Percentiles rank a stretch among this genome's conserved stretches.
Conservation (phyloP, 2,113 vertebrate species). For the Dryoscopus gambensis region DNA sequence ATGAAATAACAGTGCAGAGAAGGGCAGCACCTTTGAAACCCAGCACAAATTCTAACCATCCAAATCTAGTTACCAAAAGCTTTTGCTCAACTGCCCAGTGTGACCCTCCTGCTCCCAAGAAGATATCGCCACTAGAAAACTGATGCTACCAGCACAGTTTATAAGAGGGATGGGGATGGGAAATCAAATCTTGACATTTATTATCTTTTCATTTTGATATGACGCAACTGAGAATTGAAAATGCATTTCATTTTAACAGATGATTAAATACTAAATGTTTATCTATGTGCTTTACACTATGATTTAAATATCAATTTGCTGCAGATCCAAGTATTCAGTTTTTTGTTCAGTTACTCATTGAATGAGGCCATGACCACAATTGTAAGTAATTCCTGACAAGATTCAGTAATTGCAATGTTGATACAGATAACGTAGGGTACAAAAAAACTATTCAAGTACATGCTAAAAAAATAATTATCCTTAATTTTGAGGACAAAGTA, state of each 20-base stretch:
- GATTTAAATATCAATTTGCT: slow-evolving; percentile 46
- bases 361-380: slow-evolving; percentile 49
- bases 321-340: neutral
- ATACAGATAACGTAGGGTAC: neutral
- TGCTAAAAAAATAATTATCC: neutral
- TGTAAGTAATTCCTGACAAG: slow-evolving; percentile 31
- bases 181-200: slow-evolving; percentile 39
- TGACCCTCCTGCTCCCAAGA: neutral
- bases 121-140: neutral
- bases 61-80: neutral
- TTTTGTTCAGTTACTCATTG: slow-evolving; percentile 39
- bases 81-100: neutral
- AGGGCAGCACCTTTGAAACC: neutral
- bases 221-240: slow-evolving; percentile 11
- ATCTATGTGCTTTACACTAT: slow-evolving; percentile 49
- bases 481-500: neutral
- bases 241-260: slow-evolving; percentile 64
- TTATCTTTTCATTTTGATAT: slow-evolving; percentile 29
- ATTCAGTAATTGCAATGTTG: slow-evolving; percentile 33
- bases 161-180: neutral
- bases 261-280: slow-evolving; percentile 63
- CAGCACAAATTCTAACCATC: neutral
- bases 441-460: neutral
- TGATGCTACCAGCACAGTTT: neutral
- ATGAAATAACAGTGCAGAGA: neutral